Evolutionary conservation across 1,140 invertebrate genomes (phyloP).

Genomic region (Andrena cerasifolii): DNA sequence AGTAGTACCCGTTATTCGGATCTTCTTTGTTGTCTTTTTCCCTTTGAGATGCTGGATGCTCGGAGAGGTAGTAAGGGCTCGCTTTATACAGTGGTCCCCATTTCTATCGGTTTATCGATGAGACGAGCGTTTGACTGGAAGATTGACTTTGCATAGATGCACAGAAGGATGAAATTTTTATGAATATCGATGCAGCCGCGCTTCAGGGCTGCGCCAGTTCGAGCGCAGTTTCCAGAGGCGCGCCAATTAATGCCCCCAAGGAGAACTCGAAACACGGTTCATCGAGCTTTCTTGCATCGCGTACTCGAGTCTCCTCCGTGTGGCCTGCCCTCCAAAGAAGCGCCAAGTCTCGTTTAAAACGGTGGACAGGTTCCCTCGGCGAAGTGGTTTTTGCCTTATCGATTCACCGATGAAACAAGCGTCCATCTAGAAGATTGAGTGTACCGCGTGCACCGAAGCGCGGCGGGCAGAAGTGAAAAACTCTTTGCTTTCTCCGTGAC

Average conservation of each 20-base stretch:
- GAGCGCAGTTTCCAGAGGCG: too few relatives aligned
- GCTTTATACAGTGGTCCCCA: not conserved
- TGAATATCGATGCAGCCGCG: too few relatives aligned
- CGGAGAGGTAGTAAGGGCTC: not conserved
- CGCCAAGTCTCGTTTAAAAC: not conserved
- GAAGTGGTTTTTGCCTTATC: constrained; percentile 1
- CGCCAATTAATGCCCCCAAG: not conserved
- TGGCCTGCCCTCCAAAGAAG: not conserved
- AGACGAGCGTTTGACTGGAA: not conserved
- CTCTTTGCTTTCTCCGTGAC: not conserved
- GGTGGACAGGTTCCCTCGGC: not conserved
- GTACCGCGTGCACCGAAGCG: not conserved
- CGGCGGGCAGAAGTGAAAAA: not conserved
- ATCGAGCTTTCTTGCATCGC: not conserved
- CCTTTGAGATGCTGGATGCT: not conserved
- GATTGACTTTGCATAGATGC: not conserved
- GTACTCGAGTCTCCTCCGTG: not conserved
- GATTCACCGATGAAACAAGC: constrained; percentile 15
- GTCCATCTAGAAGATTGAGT: constrained; percentile 17
- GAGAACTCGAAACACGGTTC: not conserved
- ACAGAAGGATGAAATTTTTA: not conserved
- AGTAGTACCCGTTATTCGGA: not conserved
- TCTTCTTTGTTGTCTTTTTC: not conserved
- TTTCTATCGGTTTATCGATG: not conserved
- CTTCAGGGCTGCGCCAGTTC: not conserved